These are phyloP conservation scores for Paradoxurus hermaphroditus DNA, from an alignment of 2,113 vertebrate genomes.

Conservation along the genomic window DNA sequence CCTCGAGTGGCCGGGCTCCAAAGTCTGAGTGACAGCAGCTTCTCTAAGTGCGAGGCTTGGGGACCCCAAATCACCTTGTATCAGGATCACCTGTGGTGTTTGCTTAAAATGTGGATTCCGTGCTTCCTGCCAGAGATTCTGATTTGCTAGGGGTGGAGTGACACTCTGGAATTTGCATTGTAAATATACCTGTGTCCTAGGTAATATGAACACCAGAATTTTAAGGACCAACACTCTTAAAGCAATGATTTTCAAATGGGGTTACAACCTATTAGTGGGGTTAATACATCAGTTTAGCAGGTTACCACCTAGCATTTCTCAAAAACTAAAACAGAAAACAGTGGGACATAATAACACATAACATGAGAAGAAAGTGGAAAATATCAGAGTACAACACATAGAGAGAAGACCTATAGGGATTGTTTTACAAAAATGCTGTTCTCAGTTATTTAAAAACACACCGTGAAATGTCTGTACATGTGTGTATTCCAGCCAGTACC, in stretches of 20 bases:
- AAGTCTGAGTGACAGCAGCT: neutral
- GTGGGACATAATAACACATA: neutral
- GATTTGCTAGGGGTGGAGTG: neutral
- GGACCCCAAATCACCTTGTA: neutral
- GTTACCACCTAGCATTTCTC: neutral
- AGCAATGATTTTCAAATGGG: neutral
- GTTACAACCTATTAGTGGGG: neutral
- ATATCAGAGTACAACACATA: neutral
- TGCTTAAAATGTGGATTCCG: neutral
- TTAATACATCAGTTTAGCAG: slow-evolving; percentile 11
- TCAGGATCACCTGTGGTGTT: neutral
- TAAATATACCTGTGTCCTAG: neutral
- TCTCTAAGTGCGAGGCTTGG: neutral
- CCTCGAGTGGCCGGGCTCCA: neutral
- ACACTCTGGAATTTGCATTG: neutral
- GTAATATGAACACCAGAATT: neutral
- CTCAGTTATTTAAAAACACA: neutral
- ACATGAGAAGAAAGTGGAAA: slow-evolving; percentile 45
- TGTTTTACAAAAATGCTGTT: neutral
- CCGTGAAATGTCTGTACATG: neutral
- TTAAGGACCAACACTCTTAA: slow-evolving; percentile 14
- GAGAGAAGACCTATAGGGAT: neutral
- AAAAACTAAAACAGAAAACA: neutral
- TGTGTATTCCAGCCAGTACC: neutral
- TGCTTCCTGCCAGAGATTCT: neutral